A percentile compares a stretch with the other conserved stretches of the same genome.
These are phyloP conservation scores for Netelia virgata DNA, from an alignment of 2,888 invertebrate genomes.

Conservation along the genomic window DNA sequence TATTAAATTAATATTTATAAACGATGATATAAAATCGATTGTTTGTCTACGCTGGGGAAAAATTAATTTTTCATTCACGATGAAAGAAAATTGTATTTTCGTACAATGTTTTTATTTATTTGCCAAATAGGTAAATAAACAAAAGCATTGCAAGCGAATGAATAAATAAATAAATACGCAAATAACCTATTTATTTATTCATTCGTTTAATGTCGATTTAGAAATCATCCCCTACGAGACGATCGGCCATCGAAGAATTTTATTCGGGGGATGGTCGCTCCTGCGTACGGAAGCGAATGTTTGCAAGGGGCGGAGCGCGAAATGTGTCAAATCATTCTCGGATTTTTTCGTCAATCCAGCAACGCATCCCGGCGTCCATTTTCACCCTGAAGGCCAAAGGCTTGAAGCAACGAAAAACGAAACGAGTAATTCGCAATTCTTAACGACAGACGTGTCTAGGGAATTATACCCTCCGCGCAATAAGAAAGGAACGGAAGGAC, in stretches of 20 bases:
- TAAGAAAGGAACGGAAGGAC: slow-evolving; percentile 49
- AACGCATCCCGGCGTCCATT: slow-evolving; percentile 45
- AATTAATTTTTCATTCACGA: too few relatives aligned
- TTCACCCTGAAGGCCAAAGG: slow-evolving; percentile 36
- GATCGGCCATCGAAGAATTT: slow-evolving; percentile 45
- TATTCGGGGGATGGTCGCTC: slow-evolving; percentile 38
- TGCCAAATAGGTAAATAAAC: too few relatives aligned
- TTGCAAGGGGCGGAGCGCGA: slow-evolving; percentile 82
- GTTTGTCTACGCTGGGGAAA: neutral
- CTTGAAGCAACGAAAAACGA: slow-evolving; percentile 25
- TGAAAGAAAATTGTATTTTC: too few relatives aligned
- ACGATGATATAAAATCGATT: neutral
- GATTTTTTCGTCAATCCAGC: slow-evolving; percentile 67
- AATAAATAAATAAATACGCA: too few relatives aligned
- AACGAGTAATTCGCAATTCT: slow-evolving; percentile 47
- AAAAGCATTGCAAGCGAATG: too few relatives aligned
- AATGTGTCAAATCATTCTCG: slow-evolving; percentile 80
- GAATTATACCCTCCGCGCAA: slow-evolving; percentile 62
- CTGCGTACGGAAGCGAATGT: slow-evolving; percentile 73
- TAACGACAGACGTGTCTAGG: slow-evolving; percentile 64
- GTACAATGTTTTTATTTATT: neutral
- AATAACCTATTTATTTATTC: neutral
- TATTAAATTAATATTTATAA: neutral
- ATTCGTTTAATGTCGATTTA: neutral
- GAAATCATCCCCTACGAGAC: neutral